Evolutionary conservation across 2,113 vertebrate genomes (phyloP).

Genomic region (Arenaria interpres): DNA sequence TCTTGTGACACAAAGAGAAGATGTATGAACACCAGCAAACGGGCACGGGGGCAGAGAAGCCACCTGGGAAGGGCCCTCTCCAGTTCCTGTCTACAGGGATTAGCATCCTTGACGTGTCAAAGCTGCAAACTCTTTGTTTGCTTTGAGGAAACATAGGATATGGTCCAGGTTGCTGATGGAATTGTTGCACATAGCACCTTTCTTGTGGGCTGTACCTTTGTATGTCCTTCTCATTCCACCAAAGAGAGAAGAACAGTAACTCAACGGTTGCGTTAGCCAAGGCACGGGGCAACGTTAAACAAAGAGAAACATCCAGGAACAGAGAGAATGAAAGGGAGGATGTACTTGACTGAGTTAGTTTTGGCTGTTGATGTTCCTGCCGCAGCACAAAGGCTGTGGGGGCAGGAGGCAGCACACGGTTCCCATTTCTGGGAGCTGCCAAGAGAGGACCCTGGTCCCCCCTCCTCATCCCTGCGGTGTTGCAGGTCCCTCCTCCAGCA

Average conservation of each 20-base stretch:
- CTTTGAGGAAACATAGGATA: not conserved
- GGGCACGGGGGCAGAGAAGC: not conserved
- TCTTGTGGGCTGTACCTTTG: not conserved
- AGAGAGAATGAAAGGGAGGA: not conserved
- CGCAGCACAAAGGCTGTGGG: not conserved
- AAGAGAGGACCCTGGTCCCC: not conserved
- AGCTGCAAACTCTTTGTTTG: not conserved
- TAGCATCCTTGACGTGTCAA: not conserved
- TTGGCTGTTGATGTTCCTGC: not conserved
- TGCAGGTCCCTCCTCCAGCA: not conserved
- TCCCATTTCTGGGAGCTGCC: not conserved
- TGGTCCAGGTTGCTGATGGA: not conserved
- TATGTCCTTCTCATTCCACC: not conserved
- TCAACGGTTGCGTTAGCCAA: not conserved
- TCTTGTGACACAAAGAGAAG: not conserved
- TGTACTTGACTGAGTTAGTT: too few relatives aligned
- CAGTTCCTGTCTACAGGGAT: not conserved
- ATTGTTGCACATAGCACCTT: not conserved
- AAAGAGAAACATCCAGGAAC: not conserved
- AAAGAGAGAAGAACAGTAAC: not conserved
- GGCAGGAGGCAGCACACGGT: accelerated
- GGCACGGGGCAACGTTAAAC: not conserved
- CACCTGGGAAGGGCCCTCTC: not conserved
- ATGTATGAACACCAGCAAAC: accelerated
- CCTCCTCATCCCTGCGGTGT: not conserved